A percentile compares a stretch with the other conserved stretches of the same genome.
These are phyloP conservation scores for Ennomos quercinarius DNA, from an alignment of 2,888 invertebrate genomes.

Conservation along the genomic window DNA sequence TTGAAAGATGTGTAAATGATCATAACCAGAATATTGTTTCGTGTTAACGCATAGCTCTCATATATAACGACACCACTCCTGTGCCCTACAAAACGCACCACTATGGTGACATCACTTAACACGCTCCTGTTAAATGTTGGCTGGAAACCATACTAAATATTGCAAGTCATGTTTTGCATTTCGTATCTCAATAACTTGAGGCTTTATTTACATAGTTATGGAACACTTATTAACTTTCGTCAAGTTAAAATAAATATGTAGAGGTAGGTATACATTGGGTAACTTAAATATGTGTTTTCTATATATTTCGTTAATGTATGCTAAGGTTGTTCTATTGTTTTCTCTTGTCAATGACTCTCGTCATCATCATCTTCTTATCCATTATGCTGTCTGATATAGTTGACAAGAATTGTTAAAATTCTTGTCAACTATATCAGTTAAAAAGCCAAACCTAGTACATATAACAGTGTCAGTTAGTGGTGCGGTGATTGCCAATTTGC, in stretches of 20 bases:
- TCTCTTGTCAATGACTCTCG: constrained; percentile 3
- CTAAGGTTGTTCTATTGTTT: constrained; percentile 5
- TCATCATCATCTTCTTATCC: not conserved
- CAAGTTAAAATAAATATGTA: constrained; percentile 8
- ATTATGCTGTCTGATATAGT: too few relatives aligned
- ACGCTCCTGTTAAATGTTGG: constrained; percentile 55
- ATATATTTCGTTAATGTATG: not conserved
- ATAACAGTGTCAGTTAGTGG: too few relatives aligned
- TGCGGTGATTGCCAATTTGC: too few relatives aligned
- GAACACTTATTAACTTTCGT: constrained; percentile 11
- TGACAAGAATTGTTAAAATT: too few relatives aligned
- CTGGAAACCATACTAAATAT: constrained; percentile 47
- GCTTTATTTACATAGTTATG: constrained; percentile 25
- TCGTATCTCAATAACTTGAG: constrained; percentile 27
- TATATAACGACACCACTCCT: constrained; percentile 31
- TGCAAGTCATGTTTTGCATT: constrained; percentile 48
- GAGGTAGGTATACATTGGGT: not conserved
- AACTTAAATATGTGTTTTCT: too few relatives aligned
- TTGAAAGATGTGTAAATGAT: constrained; percentile 24
- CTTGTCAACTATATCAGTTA: too few relatives aligned
- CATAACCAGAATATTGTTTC: constrained; percentile 24
- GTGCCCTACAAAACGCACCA: constrained; percentile 36
- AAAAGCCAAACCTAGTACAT: too few relatives aligned
- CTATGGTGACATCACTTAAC: constrained; percentile 62
- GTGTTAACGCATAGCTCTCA: not conserved